phyloP scores from a whole-genome alignment of 2,888 invertebrate species.

The Chelonus formosanus region DNA sequence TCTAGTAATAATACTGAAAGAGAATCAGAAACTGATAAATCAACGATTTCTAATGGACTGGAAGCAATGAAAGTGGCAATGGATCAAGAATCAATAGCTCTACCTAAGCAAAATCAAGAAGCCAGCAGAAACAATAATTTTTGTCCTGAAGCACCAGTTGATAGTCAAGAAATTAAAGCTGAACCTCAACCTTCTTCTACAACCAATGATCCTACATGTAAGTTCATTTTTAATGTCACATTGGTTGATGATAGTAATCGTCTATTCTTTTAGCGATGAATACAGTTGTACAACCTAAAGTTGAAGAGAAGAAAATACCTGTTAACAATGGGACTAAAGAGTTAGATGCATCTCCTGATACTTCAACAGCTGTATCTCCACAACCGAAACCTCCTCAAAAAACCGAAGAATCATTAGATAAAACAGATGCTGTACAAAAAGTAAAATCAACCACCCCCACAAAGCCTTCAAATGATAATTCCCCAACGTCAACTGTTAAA shows the following conservation, averaged over 20 bases:
- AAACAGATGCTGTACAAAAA: constrained; percentile 27
- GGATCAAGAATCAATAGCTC: constrained; percentile 41
- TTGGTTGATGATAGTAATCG: background rate
- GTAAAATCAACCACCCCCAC: constrained; percentile 25
- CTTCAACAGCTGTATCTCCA: constrained; percentile 6
- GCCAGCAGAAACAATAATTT: constrained; percentile 56
- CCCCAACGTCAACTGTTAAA: constrained; percentile 59
- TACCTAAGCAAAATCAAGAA: constrained; percentile 48
- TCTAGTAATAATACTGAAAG: constrained; percentile 43
- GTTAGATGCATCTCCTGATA: constrained; percentile 24
- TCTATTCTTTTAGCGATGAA: constrained; percentile 38
- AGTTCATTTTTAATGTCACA: constrained; percentile 18
- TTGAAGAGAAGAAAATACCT: constrained; percentile 57
- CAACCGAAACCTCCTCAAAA: constrained; percentile 39
- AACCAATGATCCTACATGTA: constrained; percentile 48
- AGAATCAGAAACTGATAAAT: constrained; percentile 33
- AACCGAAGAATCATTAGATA: constrained; percentile 32
- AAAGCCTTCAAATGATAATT: constrained; percentile 37
- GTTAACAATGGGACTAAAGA: constrained; percentile 49
- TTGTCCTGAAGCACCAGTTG: constrained; percentile 48
- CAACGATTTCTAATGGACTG: constrained; percentile 49
- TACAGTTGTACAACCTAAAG: constrained; percentile 49
- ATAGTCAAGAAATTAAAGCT: constrained; percentile 38
- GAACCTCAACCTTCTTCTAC: constrained; percentile 33
- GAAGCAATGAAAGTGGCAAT: constrained; percentile 48